Percentiles rank a stretch among this genome's conserved stretches.
Evolutionary conservation across 2,797 vertebrate species (phyloP).

Genomic region (Pseudotriccus pelzelni): DNA sequence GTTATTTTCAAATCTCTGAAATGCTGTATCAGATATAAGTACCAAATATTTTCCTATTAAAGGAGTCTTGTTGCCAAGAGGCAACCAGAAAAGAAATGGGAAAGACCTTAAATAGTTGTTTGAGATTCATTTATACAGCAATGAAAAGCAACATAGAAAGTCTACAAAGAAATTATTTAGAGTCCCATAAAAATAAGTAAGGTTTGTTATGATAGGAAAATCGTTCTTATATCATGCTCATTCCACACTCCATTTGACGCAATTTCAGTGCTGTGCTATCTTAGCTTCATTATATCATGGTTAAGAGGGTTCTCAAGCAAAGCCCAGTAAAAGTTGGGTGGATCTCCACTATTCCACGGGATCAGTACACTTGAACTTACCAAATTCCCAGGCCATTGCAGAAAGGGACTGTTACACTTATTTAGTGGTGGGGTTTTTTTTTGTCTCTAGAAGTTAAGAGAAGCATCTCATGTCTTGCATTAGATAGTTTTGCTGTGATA

Average conservation of each 20-base stretch:
- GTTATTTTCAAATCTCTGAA: conserved; percentile 4
- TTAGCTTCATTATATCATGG: conserved; percentile 26
- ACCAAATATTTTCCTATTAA: conserved; percentile 1
- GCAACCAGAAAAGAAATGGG: neutral
- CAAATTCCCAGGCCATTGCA: neutral
- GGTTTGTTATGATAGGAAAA: conserved; percentile 40
- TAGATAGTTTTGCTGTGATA: neutral
- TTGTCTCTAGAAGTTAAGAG: neutral
- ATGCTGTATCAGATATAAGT: conserved; percentile 11
- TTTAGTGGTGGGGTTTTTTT: no score
- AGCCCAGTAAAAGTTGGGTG: neutral
- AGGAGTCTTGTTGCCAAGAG: neutral
- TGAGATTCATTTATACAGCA: conserved; percentile 29
- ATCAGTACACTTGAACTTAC: neutral
- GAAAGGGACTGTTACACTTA: neutral
- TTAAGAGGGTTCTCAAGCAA: neutral
- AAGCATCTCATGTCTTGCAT: neutral
- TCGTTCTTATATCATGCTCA: conserved; percentile 12
- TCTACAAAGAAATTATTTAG: conserved; percentile 39
- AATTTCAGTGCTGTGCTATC: neutral
- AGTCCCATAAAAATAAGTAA: conserved; percentile 44
- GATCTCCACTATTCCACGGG: neutral
- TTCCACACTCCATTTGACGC: conserved; percentile 48
- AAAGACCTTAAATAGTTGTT: neutral
- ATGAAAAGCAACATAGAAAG: neutral